Base-by-base conservation (phyloP, 2,888 invertebrate genomes). In the Frankliniella intonsa region DNA sequence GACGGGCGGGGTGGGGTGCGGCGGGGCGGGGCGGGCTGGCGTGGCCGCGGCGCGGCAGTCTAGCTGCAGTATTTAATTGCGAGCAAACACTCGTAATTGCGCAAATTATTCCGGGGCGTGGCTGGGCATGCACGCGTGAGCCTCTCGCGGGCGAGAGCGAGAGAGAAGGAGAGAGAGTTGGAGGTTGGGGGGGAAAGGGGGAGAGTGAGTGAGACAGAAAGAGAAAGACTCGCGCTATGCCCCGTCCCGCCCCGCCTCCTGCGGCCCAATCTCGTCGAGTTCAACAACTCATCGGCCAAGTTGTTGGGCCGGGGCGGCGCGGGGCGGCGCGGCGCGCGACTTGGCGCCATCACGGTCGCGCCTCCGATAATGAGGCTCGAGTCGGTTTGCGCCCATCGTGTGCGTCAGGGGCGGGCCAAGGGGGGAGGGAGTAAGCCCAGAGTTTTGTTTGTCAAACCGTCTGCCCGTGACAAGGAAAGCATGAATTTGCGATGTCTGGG, bases 51-150 rank as follows among this genome's bases (percentile, higher is more conserved):
- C 38, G 38, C 38, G 38, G 38, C 38, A 11, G 69, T 11, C 69
- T 76, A 25, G 69, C 22, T 22, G 69, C 69, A 62, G 69, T 25
- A 76, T 76, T 76, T 76, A 76, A 76, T 76, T 76, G 69, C 69
- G 69, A 76, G 69, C 69, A 76, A 76, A 76, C 69, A 76, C 22
- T 25, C 69, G 69, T 76, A 76, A 76, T 76, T 76, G 69, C 69
- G 69, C 69, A 76, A 76, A 76, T 76, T 76, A 76, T 76, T 76
- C 69, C 55, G 62, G 62, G 19, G 62, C 62, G 62, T 38, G 17
- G 62, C 62, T 19, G 17, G 7, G 62, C 62, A 62, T 62, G 62
- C 62, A n/a, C 62, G 62, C 62, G 17, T 62, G 62, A 38, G 38
- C 38, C 38, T 38, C 38, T 38, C 38, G 38, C 38, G 38, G 38